A percentile compares a stretch with the other conserved stretches of the same genome.
Evolutionary conservation across 1,140 invertebrate species (phyloP).

Genomic region (Protaetia brevitarsis): DNA sequence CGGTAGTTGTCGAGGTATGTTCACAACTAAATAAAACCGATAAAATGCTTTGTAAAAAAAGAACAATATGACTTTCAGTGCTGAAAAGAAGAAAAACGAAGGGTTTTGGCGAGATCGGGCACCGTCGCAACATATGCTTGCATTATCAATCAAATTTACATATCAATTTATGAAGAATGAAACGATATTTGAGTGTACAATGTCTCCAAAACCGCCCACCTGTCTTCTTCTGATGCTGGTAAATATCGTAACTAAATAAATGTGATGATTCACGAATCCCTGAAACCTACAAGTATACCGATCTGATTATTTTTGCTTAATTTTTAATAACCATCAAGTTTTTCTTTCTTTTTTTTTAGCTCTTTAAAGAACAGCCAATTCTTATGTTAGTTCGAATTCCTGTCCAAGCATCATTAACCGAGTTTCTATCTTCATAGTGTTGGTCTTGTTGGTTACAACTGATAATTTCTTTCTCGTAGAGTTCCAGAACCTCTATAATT

Average conservation of each 20-base stretch:
- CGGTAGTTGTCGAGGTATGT: background rate
- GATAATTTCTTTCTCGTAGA: no score
- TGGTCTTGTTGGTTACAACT: no score
- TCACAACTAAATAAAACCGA: background rate
- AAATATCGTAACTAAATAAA: constrained; percentile 4
- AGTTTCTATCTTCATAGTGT: no score
- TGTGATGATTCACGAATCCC: background rate
- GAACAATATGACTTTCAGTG: background rate
- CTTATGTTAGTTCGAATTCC: no score
- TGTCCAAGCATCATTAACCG: no score
- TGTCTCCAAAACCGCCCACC: background rate
- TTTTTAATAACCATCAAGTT: no score
- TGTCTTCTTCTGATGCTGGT: background rate
- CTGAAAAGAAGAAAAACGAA: background rate
- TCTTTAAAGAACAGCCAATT: no score
- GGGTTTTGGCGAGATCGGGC: background rate
- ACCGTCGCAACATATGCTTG: constrained; percentile 8
- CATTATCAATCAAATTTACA: constrained; percentile 15
- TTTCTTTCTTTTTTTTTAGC: no score
- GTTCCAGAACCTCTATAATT: no score
- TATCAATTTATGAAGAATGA: constrained; percentile 17
- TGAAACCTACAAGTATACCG: background rate
- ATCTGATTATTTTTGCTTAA: no score
- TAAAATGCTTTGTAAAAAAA: background rate
- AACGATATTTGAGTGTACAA: constrained; percentile 12